A percentile compares a stretch with the other conserved stretches of the same genome.
phyloP scores from a whole-genome alignment of 2,797 vertebrate genomes.

The Poeciliopsis gracilis region DNA sequence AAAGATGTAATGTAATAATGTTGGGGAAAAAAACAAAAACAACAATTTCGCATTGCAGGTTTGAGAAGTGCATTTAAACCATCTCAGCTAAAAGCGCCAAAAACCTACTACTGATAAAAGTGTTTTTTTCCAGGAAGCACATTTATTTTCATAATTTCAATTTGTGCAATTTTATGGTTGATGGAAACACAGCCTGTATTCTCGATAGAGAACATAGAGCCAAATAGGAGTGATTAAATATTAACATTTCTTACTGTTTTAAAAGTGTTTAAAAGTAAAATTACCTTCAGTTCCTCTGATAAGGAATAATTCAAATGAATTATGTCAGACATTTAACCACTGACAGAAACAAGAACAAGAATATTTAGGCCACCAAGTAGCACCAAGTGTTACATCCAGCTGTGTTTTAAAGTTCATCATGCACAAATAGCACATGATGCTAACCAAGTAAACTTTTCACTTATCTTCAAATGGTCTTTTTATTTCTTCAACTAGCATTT shows the following conservation, averaged over 20 bases:
- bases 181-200: not conserved
- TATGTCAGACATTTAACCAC: not conserved
- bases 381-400: not conserved
- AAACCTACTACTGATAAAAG: too few relatives aligned
- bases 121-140: too few relatives aligned
- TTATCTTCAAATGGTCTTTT: not conserved
- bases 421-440: not conserved
- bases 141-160: too few relatives aligned
- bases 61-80: too few relatives aligned
- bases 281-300: not conserved
- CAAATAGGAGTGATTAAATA: not conserved
- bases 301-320: not conserved
- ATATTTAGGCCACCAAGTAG: not conserved
- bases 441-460: not conserved
- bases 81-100: too few relatives aligned
- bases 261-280: not conserved
- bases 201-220: not conserved
- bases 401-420: not conserved
- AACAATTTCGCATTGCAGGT: too few relatives aligned
- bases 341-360: not conserved
- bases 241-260: not conserved
- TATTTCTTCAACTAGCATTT: not conserved
- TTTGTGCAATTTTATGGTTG: too few relatives aligned
- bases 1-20: too few relatives aligned
- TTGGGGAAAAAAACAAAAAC: too few relatives aligned